Evolutionary conservation across 2,888 invertebrate species (phyloP).

Genomic region (Tenthredo mesomela): DNA sequence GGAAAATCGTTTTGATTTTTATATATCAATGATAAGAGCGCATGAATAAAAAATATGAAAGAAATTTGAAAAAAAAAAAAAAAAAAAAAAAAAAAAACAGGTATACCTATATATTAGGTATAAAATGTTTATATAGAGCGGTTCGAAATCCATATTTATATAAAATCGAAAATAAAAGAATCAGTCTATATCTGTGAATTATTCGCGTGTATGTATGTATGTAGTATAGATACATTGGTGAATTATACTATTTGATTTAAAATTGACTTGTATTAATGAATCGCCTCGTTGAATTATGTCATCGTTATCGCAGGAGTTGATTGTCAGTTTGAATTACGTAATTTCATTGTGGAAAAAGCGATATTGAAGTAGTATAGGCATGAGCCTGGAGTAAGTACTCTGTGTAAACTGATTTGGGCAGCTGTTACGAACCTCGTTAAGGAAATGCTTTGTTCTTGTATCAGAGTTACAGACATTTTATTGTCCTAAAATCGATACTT

Average conservation of each 20-base stretch:
- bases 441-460: slow-evolving; percentile 12
- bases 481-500: neutral
- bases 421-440: slow-evolving; percentile 28
- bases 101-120: neutral
- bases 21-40: too few relatives aligned
- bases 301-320: slow-evolving; percentile 4
- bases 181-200: neutral
- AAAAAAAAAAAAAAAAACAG: too few relatives aligned
- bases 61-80: too few relatives aligned
- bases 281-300: neutral
- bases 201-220: neutral
- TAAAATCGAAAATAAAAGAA: neutral
- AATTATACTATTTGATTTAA: neutral
- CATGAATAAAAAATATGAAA: too few relatives aligned
- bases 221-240: neutral
- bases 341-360: slow-evolving; percentile 16
- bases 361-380: neutral
- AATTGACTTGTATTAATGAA: neutral
- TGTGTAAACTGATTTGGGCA: slow-evolving; percentile 28
- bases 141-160: neutral
- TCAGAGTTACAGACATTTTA: slow-evolving; percentile 4
- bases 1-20: too few relatives aligned
- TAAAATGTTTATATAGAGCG: neutral
- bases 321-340: slow-evolving; percentile 28
- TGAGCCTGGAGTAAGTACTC: neutral